Evolutionary conservation across 2,888 invertebrate species (phyloP), one percentile per base, ranked within the genome.

Genomic region (Entomobrya proxima): DNA sequence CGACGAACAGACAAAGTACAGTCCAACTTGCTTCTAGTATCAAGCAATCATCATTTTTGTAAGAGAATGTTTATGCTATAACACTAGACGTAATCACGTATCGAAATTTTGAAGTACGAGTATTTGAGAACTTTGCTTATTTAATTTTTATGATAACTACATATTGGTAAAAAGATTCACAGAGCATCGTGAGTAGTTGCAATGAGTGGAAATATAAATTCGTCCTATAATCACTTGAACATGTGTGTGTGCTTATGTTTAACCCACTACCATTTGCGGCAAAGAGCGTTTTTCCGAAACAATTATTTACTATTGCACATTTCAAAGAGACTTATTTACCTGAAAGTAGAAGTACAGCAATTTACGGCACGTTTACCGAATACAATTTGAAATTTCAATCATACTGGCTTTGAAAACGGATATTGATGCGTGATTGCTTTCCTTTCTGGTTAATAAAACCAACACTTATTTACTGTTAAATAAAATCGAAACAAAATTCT

Each of bases 301-400:
- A n/a, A 4, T 37, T 75, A 35, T 74, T 30, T 61, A 30, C 4
- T n/a, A 18, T 30, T n/a, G 27, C 30, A 32, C 27, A 61, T 27
- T 18, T 61, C 13, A 13, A n/a, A n/a, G 47, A 13, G 11, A 47
- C 13, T 47, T 47, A 15, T 47, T 47, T 47, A n/a, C 15, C 2
- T 47, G 15, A 55, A 55, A 55, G 13, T 18, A 3, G 24, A 55
- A n/a, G 13, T 21, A 69, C 7, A 47, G 50, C 27, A 30, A 72
- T 72, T 58, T 35, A 58, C 27, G 55, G 35, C 77, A 77, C 77
- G 77, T 61, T 77, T 77, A 77, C 24, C 37, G n/a, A 77, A 77
- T 77, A 40, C 55, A n/a, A 76, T 55, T 76, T 37, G 21, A 35
- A 52, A n/a, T 55, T 55, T 55, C 67, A 67, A 67, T 72, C 47